Evolutionary conservation across 1,140 invertebrate species (phyloP).

Genomic region (Hormaphis cornu): DNA sequence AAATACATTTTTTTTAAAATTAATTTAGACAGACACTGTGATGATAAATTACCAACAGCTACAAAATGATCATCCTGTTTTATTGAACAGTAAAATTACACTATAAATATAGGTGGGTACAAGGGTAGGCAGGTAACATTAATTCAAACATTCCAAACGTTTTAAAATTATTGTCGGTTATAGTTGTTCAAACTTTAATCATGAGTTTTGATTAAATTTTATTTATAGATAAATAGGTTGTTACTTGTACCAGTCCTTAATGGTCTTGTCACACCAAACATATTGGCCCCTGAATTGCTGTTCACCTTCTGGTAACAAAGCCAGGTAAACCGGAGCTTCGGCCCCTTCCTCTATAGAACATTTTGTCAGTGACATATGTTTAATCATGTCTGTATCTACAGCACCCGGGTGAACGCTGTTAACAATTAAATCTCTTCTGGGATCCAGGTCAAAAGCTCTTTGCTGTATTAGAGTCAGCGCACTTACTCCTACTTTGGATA

Average conservation of each 20-base stretch:
- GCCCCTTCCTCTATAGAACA: constrained; percentile 56
- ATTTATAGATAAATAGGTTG: too few relatives aligned
- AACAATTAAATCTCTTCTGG: constrained; percentile 48
- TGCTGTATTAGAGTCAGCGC: constrained; percentile 58
- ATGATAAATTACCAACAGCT: too few relatives aligned
- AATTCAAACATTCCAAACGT: too few relatives aligned
- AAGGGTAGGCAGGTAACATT: too few relatives aligned
- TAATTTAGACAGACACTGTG: too few relatives aligned
- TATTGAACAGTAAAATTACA: too few relatives aligned
- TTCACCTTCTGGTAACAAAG: constrained; percentile 21
- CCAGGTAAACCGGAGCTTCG: background rate
- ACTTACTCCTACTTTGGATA: constrained; percentile 62
- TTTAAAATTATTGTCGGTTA: too few relatives aligned
- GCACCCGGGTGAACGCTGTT: constrained; percentile 60
- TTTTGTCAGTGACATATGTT: constrained; percentile 55
- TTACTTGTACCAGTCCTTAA: constrained; percentile 7
- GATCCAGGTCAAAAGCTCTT: constrained; percentile 45
- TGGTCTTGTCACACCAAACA: constrained; percentile 21
- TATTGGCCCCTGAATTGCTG: constrained; percentile 10
- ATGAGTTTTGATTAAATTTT: too few relatives aligned
- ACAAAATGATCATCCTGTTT: too few relatives aligned
- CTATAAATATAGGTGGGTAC: too few relatives aligned
- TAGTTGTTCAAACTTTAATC: too few relatives aligned
- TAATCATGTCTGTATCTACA: constrained; percentile 65
- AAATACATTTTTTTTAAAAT: too few relatives aligned